Base-by-base conservation (phyloP, 2,113 vertebrate species). In the Nestor notabilis region DNA sequence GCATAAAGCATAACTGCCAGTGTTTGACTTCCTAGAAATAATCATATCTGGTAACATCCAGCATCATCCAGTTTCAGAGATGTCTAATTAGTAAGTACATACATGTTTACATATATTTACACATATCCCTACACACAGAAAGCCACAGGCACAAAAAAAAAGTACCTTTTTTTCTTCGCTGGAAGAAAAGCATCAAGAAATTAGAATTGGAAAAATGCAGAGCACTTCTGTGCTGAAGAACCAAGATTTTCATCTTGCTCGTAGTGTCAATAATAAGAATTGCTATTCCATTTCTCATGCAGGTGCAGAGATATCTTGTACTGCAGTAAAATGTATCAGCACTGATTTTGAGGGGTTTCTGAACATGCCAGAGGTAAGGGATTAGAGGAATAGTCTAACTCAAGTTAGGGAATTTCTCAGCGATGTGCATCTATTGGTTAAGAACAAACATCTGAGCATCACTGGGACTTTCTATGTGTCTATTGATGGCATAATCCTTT, bases 11-110 rank as follows among this genome's bases (percentile, higher is more conserved):
- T 64, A 85, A 87, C 56, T 86, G 58, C 29, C 10, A 46, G 13
- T 11, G 61, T 74, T 88, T 78, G 77, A 60, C 61, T 88, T 95
- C 21, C 37, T 58, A 23, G 35, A 92, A 85, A 81, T 21, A 70
- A 52, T 80, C 13, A 4, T 58, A 11, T 60, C 55, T 76, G 46
- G 19, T 68, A 85, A 82, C 19, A 43, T 15, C 20, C 14, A 60
- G 29, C n/a, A 39, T 61, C 29, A 52, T 74, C 20, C 43, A 20
- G 15, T 44, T 90, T 87, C 35, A 61, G 69, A 61, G 66, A 55
- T 43, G 23, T 41, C 64, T 65, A 52, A 69, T 78, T 88, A 77
- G 44, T 46, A 70, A 70, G 49, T 37, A 49, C 11, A 19, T 46
- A 37, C 10, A 6, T 53, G 27, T 28, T 72, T 65, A 11, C 17